Evolutionary conservation across 2,888 invertebrate genomes (phyloP).

Genomic region (Tubulanus polymorphus): DNA sequence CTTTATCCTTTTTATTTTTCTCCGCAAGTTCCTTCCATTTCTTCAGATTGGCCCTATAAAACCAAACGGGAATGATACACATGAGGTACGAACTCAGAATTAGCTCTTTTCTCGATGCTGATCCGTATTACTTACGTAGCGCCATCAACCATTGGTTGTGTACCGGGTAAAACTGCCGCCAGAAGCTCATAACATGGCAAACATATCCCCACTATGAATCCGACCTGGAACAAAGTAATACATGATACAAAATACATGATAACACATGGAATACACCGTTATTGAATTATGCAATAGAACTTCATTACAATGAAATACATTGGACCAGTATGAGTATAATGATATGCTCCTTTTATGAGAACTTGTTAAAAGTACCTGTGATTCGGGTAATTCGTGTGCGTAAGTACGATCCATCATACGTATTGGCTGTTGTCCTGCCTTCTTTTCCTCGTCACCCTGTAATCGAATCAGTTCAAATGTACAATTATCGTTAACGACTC

Average conservation of each 20-base stretch:
- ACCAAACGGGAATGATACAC: slow-evolving; percentile 4
- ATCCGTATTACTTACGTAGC: slow-evolving; percentile 54
- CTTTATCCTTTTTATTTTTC: slow-evolving; percentile 33
- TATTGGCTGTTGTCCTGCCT: slow-evolving; percentile 67
- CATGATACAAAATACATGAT: slow-evolving; percentile 46
- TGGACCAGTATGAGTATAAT: no score
- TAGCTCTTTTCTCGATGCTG: not conserved
- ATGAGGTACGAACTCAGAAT: not conserved
- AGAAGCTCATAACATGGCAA: slow-evolving; percentile 74
- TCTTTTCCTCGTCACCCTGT: slow-evolving; percentile 68
- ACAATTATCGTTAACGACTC: no score
- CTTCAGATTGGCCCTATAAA: slow-evolving; percentile 59
- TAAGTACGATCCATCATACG: slow-evolving; percentile 77
- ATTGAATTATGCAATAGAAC: not conserved
- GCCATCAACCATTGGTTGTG: slow-evolving; percentile 67
- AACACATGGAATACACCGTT: no score
- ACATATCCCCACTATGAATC: slow-evolving; percentile 76
- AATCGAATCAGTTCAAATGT: no score
- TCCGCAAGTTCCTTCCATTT: slow-evolving; percentile 61
- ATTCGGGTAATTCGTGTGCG: slow-evolving; percentile 69
- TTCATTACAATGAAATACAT: not conserved
- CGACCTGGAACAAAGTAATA: slow-evolving; percentile 60
- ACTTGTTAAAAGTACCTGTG: slow-evolving; percentile 65
- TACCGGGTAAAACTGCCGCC: slow-evolving; percentile 64
- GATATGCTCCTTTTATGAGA: no score